Base-by-base conservation (phyloP, 64 coral and sea anemone genomes). In the Exaiptasia diaphana region DNA sequence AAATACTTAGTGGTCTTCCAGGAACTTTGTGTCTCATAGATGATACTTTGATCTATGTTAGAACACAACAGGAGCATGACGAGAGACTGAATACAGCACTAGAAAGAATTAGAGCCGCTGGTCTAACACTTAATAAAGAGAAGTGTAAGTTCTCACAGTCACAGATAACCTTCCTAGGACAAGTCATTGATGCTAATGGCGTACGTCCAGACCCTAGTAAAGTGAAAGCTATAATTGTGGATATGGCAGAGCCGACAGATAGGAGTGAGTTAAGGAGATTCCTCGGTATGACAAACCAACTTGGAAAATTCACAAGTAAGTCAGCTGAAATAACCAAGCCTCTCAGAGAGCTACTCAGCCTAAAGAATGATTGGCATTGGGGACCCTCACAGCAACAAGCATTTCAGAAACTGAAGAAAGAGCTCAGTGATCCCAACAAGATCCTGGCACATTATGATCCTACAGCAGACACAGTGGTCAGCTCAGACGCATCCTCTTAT, bases 401-500 rank as follows among this genome's bases (percentile, higher is more conserved):
- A n/a, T n/a, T n/a, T n/a, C n/a, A n/a, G n/a, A n/a, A n/a, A n/a
- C n/a, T n/a, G n/a, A n/a, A n/a, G n/a, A n/a, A n/a, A n/a, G n/a
- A n/a, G n/a, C n/a, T n/a, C n/a, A n/a, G n/a, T n/a, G n/a, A n/a
- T n/a, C n/a, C n/a, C n/a, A n/a, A n/a, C n/a, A n/a, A n/a, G n/a
- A n/a, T n/a, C n/a, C n/a, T n/a, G n/a, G n/a, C n/a, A 29, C 9
- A 1, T 36, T 0, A 28, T 29, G 28, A 29, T 53, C 18, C 28
- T 22, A 22, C 6, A 40, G 65, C 65, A 38, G 65, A 70, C n/a
- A 39, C 65, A 26, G 18, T 18, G 10, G 65, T 70, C 65, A 70
- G 65, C 18, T 6, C 65, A 70, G 65, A 80, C 35, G 55, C 54
- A 80, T 80, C 77, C 61, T 80, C 77, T 7, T 80, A 41, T 64